Percentiles rank a stretch among this genome's conserved stretches.
These are phyloP conservation scores for Eucriotettix oculatus DNA, from an alignment of 2,888 invertebrate genomes.

Conservation along the genomic window DNA sequence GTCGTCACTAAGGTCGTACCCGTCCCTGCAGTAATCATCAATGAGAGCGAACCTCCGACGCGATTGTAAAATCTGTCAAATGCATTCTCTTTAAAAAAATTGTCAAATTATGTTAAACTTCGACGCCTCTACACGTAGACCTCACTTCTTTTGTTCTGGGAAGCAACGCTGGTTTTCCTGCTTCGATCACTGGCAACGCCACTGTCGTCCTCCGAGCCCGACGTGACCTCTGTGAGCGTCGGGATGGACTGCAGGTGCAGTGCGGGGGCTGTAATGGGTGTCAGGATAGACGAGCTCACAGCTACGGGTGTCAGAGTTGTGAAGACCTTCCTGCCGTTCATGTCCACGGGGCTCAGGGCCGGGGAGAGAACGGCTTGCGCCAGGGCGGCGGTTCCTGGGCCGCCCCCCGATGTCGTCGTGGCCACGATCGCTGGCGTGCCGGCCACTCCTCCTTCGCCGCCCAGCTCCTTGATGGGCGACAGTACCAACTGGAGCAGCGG, in stretches of 20 bases:
- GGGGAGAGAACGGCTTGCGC: constrained; percentile 63
- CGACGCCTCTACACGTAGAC: constrained; percentile 30
- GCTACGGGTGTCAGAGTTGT: constrained; percentile 19
- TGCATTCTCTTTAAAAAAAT: no score
- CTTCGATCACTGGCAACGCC: constrained; percentile 8
- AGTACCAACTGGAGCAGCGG: constrained; percentile 43
- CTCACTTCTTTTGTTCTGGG: constrained; percentile 29
- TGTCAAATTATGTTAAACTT: no score
- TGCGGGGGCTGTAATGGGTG: constrained; percentile 37
- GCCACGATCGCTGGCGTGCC: constrained; percentile 14
- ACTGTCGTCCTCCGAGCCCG: constrained; percentile 13
- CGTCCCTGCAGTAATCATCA: no score
- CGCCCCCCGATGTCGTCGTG: not conserved
- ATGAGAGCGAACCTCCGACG: no score
- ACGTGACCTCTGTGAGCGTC: constrained; percentile 11
- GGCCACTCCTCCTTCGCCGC: constrained; percentile 41
- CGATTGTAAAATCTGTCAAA: no score
- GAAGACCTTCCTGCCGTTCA: constrained; percentile 20
- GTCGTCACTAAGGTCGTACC: no score
- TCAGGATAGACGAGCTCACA: constrained; percentile 22
- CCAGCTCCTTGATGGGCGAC: constrained; percentile 72
- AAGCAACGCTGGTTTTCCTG: constrained; percentile 29
- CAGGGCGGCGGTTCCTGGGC: constrained; percentile 49
- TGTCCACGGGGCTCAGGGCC: constrained; percentile 20
- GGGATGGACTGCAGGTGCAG: constrained; percentile 15